Base-by-base conservation (phyloP, 2,888 invertebrate genomes). In the Cephalotes varians region DNA sequence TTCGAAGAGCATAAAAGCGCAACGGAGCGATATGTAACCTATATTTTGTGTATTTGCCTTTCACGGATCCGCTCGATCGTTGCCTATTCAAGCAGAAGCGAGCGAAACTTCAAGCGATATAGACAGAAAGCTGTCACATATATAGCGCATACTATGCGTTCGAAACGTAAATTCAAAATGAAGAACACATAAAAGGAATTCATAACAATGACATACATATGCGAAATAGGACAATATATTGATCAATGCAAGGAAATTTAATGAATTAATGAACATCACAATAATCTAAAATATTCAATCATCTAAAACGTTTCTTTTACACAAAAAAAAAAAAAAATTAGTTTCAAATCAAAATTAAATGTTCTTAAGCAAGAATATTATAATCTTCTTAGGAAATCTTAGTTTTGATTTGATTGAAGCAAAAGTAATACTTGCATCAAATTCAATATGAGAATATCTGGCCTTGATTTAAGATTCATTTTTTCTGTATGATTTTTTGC, bases 81-180 rank as follows among this genome's bases (percentile, higher is more conserved):
- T 79, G 77, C 77, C 77, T 58, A 79, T 79, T 79, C 77, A 71
- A 79, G 77, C 71, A 77, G 71, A 79, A 44, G 71, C 77, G 77
- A 79, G 56, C 56, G 54, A 77, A 79, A 79, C 77, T 79, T 79
- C 77, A 79, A 79, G 77, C 71, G 77, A 79, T 79, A 79, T 44
- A 71, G 77, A 79, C 77, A 79, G 71, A 71, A 79, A 69, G 77
- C 77, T 79, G 77, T 79, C 77, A 56, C 77, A 71, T 56, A 77
- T 56, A 44, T 58, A 44, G 56, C 56, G 34, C 44, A 31, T 37
- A 37, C 49, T 31, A 18, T 69, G 7, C 40, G 44, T 71, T 71
- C n/a, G 44, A 79, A 71, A 79, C 77, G 56, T 71, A 71, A 79
- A 79, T 56, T 79, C 77, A 71, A 71, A 71, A 79, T 58, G 71